Conservation (phyloP, 2,113 vertebrate genomes). For the Athene cunicularia region DNA sequence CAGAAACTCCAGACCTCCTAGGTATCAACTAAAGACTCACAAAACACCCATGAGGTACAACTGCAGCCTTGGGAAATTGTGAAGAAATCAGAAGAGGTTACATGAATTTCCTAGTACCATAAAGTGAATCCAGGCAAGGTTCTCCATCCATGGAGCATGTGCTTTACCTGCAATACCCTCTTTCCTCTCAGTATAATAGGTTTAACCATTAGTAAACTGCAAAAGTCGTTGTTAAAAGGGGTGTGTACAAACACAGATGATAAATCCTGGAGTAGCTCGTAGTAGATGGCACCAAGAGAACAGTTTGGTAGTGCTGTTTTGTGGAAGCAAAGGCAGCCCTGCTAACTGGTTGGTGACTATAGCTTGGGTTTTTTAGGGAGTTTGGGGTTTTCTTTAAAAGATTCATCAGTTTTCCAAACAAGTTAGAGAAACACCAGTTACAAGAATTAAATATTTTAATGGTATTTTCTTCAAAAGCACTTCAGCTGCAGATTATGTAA, state of each 20-base stretch:
- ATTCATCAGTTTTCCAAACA: not conserved
- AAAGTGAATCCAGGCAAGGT: not conserved
- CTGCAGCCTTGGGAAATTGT: not conserved
- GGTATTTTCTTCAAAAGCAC: not conserved
- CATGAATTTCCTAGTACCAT: not conserved
- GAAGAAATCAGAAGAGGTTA: not conserved
- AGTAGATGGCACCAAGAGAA: not conserved
- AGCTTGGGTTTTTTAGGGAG: not conserved
- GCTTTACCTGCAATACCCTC: not conserved
- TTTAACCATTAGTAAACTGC: not conserved
- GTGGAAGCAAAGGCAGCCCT: not conserved
- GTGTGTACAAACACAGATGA: not conserved
- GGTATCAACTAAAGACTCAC: not conserved
- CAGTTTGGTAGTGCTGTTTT: not conserved
- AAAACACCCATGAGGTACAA: not conserved
- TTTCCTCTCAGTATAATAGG: not conserved
- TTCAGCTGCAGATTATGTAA: not conserved
- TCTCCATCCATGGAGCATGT: not conserved
- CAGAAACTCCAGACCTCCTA: not conserved
- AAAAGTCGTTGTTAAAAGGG: not conserved
- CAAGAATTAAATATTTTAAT: not conserved
- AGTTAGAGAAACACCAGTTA: not conserved
- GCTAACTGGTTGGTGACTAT: not conserved
- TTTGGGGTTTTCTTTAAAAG: not conserved
- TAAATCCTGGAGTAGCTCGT: not conserved